These are phyloP conservation scores for Centropristis striata DNA, from an alignment of 2,113 vertebrate species.

Conservation along the genomic window DNA sequence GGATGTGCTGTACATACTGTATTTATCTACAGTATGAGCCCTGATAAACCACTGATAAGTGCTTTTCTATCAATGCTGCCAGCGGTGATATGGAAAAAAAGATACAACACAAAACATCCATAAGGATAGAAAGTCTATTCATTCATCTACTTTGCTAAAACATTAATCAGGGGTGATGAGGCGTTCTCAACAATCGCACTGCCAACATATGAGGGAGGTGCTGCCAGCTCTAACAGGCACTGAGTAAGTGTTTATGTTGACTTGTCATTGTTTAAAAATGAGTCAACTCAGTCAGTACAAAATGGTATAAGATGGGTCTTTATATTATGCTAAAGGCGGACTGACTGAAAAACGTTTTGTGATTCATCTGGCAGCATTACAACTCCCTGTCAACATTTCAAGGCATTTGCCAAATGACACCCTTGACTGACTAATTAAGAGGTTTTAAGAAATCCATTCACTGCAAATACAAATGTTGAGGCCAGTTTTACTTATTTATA, in stretches of 20 bases:
- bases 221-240: conserved; percentile 12
- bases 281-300: not conserved
- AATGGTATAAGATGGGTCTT: not conserved
- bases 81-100: not conserved
- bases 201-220: conserved; percentile 8
- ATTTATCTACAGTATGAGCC: not conserved
- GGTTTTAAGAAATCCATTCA: not conserved
- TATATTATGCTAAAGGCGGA: not conserved
- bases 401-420: not conserved
- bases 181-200: conserved; percentile 19
- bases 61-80: not conserved
- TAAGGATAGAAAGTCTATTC: not conserved
- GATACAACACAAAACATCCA: not conserved
- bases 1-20: not conserved
- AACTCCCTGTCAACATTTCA: not conserved
- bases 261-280: not conserved
- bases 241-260: conserved; percentile 4
- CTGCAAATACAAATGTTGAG: too few relatives aligned
- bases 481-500: too few relatives aligned
- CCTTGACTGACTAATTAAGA: not conserved
- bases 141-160: conserved; percentile 18
- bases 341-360: not conserved
- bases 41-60: not conserved
- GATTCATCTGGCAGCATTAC: not conserved
- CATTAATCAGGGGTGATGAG: conserved; percentile 22